Percentiles rank a stretch among this genome's conserved stretches.
Conservation (phyloP, 2,888 invertebrate genomes). For the Metalampra italica region DNA sequence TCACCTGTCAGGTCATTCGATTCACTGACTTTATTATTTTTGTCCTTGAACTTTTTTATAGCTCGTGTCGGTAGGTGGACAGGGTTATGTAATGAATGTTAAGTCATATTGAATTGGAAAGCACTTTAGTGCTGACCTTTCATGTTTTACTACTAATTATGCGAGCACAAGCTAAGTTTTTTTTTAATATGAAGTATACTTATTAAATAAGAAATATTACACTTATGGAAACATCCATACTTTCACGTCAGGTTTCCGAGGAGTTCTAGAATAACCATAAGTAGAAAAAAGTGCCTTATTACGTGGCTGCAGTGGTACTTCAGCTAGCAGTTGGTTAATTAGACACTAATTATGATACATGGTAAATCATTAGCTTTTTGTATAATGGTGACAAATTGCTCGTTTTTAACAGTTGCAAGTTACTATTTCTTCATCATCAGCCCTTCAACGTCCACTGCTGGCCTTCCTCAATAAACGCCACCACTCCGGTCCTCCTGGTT, state of each 20-base stretch:
- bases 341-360: conserved; percentile 11
- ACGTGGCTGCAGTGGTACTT: conserved; percentile 2
- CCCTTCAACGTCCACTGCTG: no score
- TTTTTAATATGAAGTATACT: no score
- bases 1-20: conserved; percentile 39
- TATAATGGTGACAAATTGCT: conserved; percentile 4
- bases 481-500: no score
- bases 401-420: conserved; percentile 7
- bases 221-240: conserved; percentile 4
- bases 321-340: conserved; percentile 6
- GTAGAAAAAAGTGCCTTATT: conserved; percentile 4
- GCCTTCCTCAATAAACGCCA: no score
- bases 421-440: not conserved
- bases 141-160: no score
- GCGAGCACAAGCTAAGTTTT: no score
- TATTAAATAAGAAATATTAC: not conserved
- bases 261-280: conserved; percentile 2
- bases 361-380: conserved; percentile 8
- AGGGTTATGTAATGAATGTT: not conserved
- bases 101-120: not conserved
- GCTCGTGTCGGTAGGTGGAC: no score
- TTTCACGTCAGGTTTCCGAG: conserved; percentile 10
- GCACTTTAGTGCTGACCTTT: no score
- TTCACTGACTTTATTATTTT: conserved; percentile 29
- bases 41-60: conserved; percentile 2